Percentiles rank a stretch among this genome's conserved stretches.
These are phyloP conservation scores for Carduelis carduelis DNA, from an alignment of 2,797 vertebrate genomes.

Conservation along the genomic window DNA sequence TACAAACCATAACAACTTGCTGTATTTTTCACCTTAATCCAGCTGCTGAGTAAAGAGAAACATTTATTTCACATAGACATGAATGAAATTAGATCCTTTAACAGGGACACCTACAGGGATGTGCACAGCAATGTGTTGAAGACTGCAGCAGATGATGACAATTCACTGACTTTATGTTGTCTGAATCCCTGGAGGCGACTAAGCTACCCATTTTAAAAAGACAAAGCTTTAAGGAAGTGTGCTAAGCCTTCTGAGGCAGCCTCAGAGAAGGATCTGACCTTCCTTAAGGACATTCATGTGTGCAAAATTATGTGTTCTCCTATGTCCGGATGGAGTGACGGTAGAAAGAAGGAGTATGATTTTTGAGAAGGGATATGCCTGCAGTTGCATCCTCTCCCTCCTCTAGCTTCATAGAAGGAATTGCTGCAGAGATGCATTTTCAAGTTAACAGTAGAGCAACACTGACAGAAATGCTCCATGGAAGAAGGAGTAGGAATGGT, in stretches of 20 bases:
- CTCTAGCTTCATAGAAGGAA: not conserved
- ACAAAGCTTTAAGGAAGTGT: not conserved
- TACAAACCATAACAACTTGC: not conserved
- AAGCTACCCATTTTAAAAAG: not conserved
- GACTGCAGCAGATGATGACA: not conserved
- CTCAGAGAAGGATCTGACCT: not conserved
- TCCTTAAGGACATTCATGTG: not conserved
- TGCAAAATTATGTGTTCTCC: not conserved
- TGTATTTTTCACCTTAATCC: not conserved
- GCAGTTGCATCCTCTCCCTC: not conserved
- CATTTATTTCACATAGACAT: not conserved
- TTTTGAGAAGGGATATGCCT: not conserved
- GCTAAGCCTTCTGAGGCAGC: not conserved
- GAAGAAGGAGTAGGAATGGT: not conserved
- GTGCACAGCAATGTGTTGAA: not conserved
- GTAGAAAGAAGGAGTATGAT: not conserved
- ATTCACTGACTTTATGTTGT: not conserved
- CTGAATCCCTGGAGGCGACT: not conserved
- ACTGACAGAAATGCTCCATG: not conserved
- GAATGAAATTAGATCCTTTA: not conserved
- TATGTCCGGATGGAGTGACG: fast-evolving
- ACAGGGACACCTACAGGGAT: not conserved
- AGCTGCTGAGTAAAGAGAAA: not conserved
- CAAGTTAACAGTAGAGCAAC: not conserved
- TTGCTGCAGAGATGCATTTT: not conserved